Evolutionary conservation across 2,113 vertebrate genomes (phyloP), one percentile per base, ranked within the genome.

Genomic region (Chlamydotis undulata): DNA sequence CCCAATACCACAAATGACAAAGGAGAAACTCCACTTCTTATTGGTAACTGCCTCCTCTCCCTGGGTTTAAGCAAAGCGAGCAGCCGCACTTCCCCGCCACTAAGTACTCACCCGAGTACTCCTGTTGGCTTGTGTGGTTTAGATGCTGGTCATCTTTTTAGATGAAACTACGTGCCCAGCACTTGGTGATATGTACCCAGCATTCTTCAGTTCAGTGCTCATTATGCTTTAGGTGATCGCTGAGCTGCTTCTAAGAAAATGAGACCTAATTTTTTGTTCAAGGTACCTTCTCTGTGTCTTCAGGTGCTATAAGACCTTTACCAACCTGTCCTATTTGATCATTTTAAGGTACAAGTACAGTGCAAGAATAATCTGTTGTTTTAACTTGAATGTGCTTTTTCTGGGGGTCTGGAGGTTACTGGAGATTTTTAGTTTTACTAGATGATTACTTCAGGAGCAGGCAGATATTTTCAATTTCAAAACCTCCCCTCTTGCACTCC

Each of bases 11-110:
- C 97, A 88, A 99, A 99, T 94, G 94, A 97, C 91, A 98, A 94
- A 95, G 98, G 98, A 74, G 98, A 99, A 96, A 98, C 98, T 5
- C 98, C 98, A 15, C 98, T 99, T 91, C 96, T 99, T 23, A 95
- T 98, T 4, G 98, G 98, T 99, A 98, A 98, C 85, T 37, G 52
- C 18, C 14, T 89, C 60, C 64, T 77, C 61, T 63, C 37, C 43
- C 24, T 43, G 26, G 9, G 33, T 71, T 81, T 83, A 55, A 81
- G 31, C 19, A 37, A 50, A 23, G 5, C 19, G 25, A 45, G 24
- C 74, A 11, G 10, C 52, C 45, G 19, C 1, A 0, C 28, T 86
- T 82, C 35, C 19, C 11, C 14, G 70, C 3, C 4, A 2, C 53
- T 77, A 10, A 61, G 2, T 56, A 14, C 35, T 78, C 28, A 61